Conservation (phyloP, 2,113 vertebrate genomes). For the Panthera uncia region DNA sequence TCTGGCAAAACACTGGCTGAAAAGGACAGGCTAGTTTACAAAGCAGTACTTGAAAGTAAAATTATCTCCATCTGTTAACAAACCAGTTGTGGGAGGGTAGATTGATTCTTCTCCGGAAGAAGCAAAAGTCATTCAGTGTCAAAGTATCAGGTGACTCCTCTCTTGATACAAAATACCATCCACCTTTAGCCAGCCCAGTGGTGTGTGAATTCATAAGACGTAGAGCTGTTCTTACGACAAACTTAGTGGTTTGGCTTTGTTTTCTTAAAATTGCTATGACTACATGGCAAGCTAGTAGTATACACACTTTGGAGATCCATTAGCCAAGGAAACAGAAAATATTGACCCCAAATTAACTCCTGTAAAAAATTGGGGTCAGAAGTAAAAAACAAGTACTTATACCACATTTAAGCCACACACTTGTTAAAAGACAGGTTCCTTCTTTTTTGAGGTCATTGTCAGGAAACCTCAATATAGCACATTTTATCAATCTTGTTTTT, state of each 20-base stretch:
- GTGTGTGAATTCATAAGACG: constrained; percentile 4
- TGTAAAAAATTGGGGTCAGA: constrained; percentile 37
- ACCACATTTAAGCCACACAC: neutral
- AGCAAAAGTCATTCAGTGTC: constrained; percentile 4
- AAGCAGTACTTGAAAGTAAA: constrained; percentile 62
- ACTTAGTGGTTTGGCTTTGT: neutral
- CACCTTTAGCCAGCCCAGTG: neutral
- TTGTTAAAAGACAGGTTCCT: neutral
- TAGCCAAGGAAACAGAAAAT: constrained; percentile 2
- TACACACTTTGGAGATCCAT: constrained; percentile 16
- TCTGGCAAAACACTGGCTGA: constrained; percentile 51
- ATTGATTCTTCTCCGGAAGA: neutral
- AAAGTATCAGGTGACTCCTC: constrained; percentile 23
- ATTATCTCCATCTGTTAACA: constrained; percentile 31
- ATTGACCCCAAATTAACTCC: neutral
- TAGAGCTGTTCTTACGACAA: neutral
- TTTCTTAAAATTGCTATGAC: constrained; percentile 30
- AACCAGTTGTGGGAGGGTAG: constrained; percentile 2
- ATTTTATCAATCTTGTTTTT: neutral
- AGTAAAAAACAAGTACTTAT: neutral
- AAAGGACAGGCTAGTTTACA: constrained; percentile 68
- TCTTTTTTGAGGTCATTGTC: neutral
- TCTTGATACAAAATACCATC: neutral
- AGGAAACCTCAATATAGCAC: neutral
- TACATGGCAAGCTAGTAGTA: neutral